Conservation (phyloP, 2,113 vertebrate genomes). For the human (Homo sapiens) region GRCh38 chr14:53689001-53689500, state of each 20-base stretch:
- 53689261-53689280: neutral
- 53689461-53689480: neutral
- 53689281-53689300: neutral
- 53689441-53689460: neutral
- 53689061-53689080: neutral
- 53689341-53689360: neutral
- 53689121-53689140: neutral
- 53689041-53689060: neutral
- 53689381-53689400: neutral
- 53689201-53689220: neutral
- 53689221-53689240: neutral
- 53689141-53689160: neutral
- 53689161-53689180: neutral
- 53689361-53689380: neutral
- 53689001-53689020: neutral
- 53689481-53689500: neutral
- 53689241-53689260: neutral
- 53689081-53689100: neutral
- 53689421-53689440: neutral
- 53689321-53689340: neutral
- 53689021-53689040: no score
- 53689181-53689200: neutral
- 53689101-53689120: neutral
- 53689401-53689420: neutral
- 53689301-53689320: neutral